Conservation (phyloP, 2,888 invertebrate genomes). For the Ochropleura plecta region DNA sequence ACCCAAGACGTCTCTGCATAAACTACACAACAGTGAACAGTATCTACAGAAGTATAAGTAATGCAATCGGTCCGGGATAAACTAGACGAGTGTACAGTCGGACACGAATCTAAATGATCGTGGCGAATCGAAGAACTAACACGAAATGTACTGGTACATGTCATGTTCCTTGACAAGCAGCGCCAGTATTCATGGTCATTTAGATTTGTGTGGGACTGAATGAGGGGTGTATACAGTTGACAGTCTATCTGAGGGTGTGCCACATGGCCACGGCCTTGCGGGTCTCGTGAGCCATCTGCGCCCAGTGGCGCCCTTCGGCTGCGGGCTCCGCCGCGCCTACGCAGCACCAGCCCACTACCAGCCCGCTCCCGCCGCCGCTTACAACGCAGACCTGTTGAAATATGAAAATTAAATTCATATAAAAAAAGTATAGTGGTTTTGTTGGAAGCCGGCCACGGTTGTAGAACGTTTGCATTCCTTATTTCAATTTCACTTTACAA, state of each 20-base stretch:
- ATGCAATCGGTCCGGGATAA: conserved; percentile 56
- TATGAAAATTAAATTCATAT: background rate
- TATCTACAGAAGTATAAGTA: conserved; percentile 54
- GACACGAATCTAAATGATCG: conserved; percentile 29
- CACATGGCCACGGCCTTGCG: conserved; percentile 97
- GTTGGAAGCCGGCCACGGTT: background rate
- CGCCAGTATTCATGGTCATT: background rate
- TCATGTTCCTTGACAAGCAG: background rate
- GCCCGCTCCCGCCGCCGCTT: conserved; percentile 83
- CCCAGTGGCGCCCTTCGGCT: conserved; percentile 96
- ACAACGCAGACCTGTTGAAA: conserved; percentile 86
- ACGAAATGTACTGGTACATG: conserved; percentile 8
- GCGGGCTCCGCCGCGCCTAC: conserved; percentile 93
- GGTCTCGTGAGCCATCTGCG: conserved; percentile 96
- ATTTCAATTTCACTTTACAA: background rate
- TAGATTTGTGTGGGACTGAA: conserved; percentile 17
- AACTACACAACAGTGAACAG: conserved; percentile 53
- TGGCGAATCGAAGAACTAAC: conserved; percentile 5
- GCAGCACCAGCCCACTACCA: conserved; percentile 93
- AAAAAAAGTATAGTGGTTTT: background rate
- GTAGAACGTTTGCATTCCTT: background rate
- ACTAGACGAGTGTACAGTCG: conserved; percentile 51
- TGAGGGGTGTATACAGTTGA: conserved; percentile 1
- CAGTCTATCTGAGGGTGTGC: conserved; percentile 94
- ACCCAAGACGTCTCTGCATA: conserved; percentile 44